These are phyloP conservation scores for Melanophora roralis DNA, from an alignment of 2,888 invertebrate genomes.

Conservation along the genomic window DNA sequence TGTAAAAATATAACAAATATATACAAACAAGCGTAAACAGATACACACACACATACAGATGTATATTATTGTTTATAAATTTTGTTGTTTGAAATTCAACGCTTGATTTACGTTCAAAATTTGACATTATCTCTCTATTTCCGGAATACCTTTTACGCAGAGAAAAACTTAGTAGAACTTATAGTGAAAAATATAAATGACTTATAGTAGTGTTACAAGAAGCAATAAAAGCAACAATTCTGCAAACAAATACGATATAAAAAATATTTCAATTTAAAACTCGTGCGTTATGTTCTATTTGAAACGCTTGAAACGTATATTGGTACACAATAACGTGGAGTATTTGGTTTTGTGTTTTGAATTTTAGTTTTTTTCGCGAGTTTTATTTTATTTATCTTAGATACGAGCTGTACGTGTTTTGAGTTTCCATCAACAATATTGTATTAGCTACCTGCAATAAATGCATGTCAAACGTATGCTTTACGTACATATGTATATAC, in stretches of 20 bases:
- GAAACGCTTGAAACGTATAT: background rate
- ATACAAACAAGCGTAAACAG: background rate
- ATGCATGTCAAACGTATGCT: background rate
- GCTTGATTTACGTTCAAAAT: slow-evolving; percentile 48
- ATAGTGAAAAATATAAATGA: slow-evolving; percentile 20
- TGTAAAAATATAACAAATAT: background rate
- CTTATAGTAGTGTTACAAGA: background rate
- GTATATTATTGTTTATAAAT: background rate
- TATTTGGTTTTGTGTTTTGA: background rate
- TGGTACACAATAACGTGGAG: background rate
- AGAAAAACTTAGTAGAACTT: slow-evolving; percentile 7
- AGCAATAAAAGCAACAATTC: background rate
- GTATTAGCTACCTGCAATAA: background rate
- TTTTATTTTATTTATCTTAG: background rate
- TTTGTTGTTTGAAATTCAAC: slow-evolving; percentile 20
- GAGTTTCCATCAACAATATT: slow-evolving; percentile 21
- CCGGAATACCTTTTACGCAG: background rate
- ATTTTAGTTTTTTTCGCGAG: slow-evolving; percentile 9
- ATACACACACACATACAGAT: background rate
- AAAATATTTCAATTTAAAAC: slow-evolving; percentile 22
- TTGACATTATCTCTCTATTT: slow-evolving; percentile 40
- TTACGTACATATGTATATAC: background rate
- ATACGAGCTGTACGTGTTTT: slow-evolving; percentile 24
- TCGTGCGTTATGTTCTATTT: slow-evolving; percentile 28
- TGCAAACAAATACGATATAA: background rate